Conservation (phyloP, 2,113 vertebrate genomes). For the Stigmatopora argus region DNA sequence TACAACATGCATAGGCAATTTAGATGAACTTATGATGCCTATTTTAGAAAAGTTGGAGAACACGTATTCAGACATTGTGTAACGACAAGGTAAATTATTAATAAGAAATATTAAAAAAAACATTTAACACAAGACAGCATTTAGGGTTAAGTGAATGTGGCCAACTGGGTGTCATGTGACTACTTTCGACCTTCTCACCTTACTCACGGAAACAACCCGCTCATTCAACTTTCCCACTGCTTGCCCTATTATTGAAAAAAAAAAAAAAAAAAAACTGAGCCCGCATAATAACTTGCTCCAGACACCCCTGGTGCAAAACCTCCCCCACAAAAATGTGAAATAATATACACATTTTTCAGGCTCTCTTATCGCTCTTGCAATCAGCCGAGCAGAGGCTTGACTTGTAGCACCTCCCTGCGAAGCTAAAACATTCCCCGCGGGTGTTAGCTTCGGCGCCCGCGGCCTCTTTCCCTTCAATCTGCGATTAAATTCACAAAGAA, state of each 20-base stretch:
- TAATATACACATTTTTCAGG: slow-evolving; percentile 17
- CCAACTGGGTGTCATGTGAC: slow-evolving; percentile 3
- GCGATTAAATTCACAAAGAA: slow-evolving; percentile 66
- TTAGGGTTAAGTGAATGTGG: not conserved
- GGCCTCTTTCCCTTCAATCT: slow-evolving; percentile 49
- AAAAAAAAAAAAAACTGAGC: not conserved
- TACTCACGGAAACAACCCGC: slow-evolving; percentile 4
- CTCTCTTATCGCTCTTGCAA: slow-evolving; percentile 30
- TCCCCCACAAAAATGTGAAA: slow-evolving; percentile 10
- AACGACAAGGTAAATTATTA: no score
- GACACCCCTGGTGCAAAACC: not conserved
- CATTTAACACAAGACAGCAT: not conserved
- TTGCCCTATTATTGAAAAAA: not conserved
- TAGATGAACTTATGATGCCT: no score
- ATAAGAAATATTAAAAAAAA: not conserved
- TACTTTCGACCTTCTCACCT: slow-evolving; percentile 1
- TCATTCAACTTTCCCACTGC: not conserved
- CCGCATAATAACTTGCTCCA: not conserved
- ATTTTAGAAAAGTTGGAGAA: no score
- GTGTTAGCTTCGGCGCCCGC: slow-evolving; percentile 34
- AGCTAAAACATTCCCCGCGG: slow-evolving; percentile 49
- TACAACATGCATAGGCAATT: no score
- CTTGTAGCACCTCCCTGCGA: slow-evolving; percentile 58
- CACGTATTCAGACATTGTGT: not conserved
- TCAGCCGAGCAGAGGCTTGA: slow-evolving; percentile 32